Evolutionary conservation across 1,140 invertebrate genomes (phyloP).

Genomic region (Coboldia fuscipes): DNA sequence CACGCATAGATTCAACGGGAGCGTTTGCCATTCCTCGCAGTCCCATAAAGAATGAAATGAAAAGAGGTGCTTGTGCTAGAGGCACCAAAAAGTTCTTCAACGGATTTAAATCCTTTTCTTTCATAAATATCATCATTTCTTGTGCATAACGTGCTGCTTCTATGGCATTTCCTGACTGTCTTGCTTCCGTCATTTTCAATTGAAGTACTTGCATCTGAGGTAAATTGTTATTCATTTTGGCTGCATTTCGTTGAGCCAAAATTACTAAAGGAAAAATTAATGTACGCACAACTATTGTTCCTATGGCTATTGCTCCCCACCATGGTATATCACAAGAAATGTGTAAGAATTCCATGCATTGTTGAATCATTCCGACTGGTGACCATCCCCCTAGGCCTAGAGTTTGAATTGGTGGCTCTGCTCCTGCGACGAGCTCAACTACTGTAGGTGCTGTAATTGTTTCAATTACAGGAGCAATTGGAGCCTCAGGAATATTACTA

Average conservation of each 20-base stretch:
- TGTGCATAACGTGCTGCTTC: slow-evolving; percentile 47
- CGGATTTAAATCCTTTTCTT: slow-evolving; percentile 56
- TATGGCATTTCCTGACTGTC: slow-evolving; percentile 54
- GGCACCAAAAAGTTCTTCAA: slow-evolving; percentile 63
- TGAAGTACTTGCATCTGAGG: slow-evolving; percentile 62
- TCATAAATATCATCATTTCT: slow-evolving; percentile 62
- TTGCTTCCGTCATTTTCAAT: slow-evolving; percentile 59
- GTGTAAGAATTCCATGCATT: slow-evolving; percentile 62
- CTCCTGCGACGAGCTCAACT: slow-evolving; percentile 27
- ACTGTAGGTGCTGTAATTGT: slow-evolving; percentile 18
- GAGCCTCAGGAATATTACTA: slow-evolving; percentile 29
- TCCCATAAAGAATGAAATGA: slow-evolving; percentile 77
- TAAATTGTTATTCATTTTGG: slow-evolving; percentile 57
- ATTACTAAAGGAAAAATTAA: slow-evolving; percentile 69
- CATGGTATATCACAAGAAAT: slow-evolving; percentile 57
- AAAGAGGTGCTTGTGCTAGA: slow-evolving; percentile 67
- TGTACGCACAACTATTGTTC: slow-evolving; percentile 49
- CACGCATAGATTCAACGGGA: slow-evolving; percentile 69
- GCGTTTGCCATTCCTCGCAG: slow-evolving; percentile 64
- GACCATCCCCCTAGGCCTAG: slow-evolving; percentile 57
- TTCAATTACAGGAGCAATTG: slow-evolving; percentile 21
- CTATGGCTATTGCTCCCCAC: slow-evolving; percentile 68
- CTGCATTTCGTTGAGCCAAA: slow-evolving; percentile 49
- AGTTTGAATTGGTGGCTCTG: slow-evolving; percentile 55
- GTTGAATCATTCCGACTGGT: slow-evolving; percentile 61